Conservation (phyloP, 1,140 invertebrate genomes). For the Trichogramma pretiosum region DNA sequence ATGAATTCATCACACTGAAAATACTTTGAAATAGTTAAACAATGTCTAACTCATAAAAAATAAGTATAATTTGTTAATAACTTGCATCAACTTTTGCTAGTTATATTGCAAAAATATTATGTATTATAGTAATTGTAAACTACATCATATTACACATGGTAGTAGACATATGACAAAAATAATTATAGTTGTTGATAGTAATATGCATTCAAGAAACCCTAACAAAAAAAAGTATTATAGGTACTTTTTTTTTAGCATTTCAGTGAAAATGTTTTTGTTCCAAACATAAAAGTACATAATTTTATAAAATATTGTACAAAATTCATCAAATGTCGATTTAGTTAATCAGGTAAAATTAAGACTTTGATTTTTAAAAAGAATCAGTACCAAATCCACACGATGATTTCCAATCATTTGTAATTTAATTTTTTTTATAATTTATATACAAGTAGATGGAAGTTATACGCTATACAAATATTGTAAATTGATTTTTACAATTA, state of each 20-base stretch:
- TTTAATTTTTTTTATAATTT: constrained; percentile 4
- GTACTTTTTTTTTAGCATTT: constrained; percentile 9
- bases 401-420: constrained; percentile 19
- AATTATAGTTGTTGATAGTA: background rate
- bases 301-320: constrained; percentile 4
- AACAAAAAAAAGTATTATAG: constrained; percentile 6
- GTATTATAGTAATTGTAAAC: constrained; percentile 14
- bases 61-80: constrained; percentile 2
- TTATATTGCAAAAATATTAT: constrained; percentile 9
- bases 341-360: constrained; percentile 3
- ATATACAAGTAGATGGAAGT: constrained; percentile 11
- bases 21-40: no score
- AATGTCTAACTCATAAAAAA: no score
- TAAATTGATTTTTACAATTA: constrained; percentile 17
- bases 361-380: constrained; percentile 9
- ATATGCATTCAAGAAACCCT: background rate
- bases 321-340: constrained; percentile 6
- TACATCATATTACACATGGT: no score
- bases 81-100: no score
- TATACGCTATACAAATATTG: constrained; percentile 14
- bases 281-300: background rate
- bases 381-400: constrained; percentile 8
- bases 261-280: constrained; percentile 1
- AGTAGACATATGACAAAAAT: background rate
- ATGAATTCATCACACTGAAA: background rate